These are phyloP conservation scores for Pseudomyrmex dendroicus DNA, from an alignment of 1,140 invertebrate genomes.

Conservation along the genomic window DNA sequence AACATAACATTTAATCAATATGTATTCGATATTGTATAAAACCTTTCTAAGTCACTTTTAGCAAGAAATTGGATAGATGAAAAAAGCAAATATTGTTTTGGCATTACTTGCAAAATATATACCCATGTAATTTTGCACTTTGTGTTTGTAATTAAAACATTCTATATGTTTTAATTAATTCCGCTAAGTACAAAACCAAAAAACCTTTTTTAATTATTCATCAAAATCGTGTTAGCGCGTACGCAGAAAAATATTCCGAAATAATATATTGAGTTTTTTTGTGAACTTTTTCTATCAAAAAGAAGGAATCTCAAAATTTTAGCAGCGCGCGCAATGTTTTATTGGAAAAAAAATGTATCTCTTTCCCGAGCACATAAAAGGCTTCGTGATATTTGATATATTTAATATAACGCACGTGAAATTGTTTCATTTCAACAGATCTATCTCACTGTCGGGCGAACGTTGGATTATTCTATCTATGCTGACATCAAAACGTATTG, in stretches of 20 bases:
- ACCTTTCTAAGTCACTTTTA: no score
- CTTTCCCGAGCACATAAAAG: constrained; percentile 2
- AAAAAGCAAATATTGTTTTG: not conserved
- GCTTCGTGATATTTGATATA: constrained; percentile 32
- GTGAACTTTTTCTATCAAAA: not conserved
- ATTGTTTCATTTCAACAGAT: constrained; percentile 57
- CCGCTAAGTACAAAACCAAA: no score
- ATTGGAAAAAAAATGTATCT: constrained; percentile 44
- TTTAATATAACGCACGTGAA: constrained; percentile 29
- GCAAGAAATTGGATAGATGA: no score
- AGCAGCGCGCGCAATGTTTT: not conserved
- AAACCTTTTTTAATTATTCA: not conserved
- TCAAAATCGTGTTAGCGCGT: constrained; percentile 1
- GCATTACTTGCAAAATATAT: no score
- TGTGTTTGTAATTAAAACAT: no score
- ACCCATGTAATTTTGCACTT: no score
- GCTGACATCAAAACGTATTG: constrained; percentile 9
- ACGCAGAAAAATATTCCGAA: not conserved
- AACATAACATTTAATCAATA: not conserved
- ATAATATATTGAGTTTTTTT: not conserved
- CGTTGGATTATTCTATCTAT: not conserved
- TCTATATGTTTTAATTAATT: not conserved
- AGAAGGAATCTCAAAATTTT: constrained; percentile 38
- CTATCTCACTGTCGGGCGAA: not conserved
- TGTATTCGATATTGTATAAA: no score